phyloP scores from a whole-genome alignment of 2,888 invertebrate species.

The Ptilodon capucinus region DNA sequence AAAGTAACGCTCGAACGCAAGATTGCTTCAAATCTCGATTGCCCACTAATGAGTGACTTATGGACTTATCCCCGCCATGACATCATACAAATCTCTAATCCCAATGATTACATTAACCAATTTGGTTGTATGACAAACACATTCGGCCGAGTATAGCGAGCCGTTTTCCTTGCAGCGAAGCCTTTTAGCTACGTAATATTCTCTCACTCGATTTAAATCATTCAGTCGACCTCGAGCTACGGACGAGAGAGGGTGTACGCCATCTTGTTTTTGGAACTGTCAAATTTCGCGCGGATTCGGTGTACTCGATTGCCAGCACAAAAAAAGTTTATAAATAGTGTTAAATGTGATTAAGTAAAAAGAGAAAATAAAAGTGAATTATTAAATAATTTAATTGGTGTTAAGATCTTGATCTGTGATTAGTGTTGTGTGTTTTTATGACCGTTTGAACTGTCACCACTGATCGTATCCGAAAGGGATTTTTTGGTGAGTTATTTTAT shows the following conservation, averaged over 20 bases:
- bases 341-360: slow-evolving; percentile 29
- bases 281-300: slow-evolving; percentile 63
- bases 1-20: slow-evolving; percentile 13
- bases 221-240: slow-evolving; percentile 76
- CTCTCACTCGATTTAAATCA: slow-evolving; percentile 60
- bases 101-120: slow-evolving; percentile 23
- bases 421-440: slow-evolving; percentile 38
- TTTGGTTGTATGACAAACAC: slow-evolving; percentile 45
- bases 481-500: slow-evolving; percentile 40
- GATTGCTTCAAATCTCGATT: slow-evolving; percentile 16
- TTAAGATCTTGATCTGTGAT: slow-evolving; percentile 46
- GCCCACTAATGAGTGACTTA: slow-evolving; percentile 19
- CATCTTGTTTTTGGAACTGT: slow-evolving; percentile 53
- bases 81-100: slow-evolving; percentile 22
- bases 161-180: slow-evolving; percentile 72
- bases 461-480: slow-evolving; percentile 40
- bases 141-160: slow-evolving; percentile 49
- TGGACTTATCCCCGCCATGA: slow-evolving; percentile 21
- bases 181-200: slow-evolving; percentile 59
- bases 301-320: slow-evolving; percentile 37
- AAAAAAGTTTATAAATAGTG: slow-evolving; percentile 21
- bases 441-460: slow-evolving; percentile 48
- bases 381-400: slow-evolving; percentile 21
- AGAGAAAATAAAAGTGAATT: slow-evolving; percentile 19
- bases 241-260: slow-evolving; percentile 58